These are phyloP conservation scores for Cinclus cinclus DNA, from an alignment of 2,113 vertebrate genomes.

Conservation along the genomic window DNA sequence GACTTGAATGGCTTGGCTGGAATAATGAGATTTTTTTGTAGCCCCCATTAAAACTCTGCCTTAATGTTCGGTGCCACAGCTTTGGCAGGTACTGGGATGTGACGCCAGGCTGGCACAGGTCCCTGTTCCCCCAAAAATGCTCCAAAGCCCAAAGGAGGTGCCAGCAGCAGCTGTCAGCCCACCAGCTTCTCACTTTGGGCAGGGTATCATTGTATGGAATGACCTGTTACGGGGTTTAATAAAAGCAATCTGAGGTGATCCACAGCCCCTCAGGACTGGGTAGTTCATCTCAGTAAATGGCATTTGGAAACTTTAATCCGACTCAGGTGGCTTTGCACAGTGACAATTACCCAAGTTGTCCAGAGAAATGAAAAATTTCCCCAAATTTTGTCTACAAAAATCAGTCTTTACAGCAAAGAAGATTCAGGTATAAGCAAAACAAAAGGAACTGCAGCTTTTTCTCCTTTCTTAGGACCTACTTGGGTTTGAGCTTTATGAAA, in stretches of 20 bases:
- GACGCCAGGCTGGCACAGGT: background rate
- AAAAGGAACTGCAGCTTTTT: background rate
- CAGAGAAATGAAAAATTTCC: background rate
- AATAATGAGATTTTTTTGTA: background rate
- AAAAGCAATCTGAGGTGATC: background rate
- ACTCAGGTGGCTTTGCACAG: conserved; percentile 1
- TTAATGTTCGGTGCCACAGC: background rate
- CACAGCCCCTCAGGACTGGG: background rate
- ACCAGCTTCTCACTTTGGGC: background rate
- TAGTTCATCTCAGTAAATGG: background rate
- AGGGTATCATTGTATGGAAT: background rate
- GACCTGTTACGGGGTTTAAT: background rate
- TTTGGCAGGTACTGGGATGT: background rate
- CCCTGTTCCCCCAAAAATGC: background rate
- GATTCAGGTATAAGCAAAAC: background rate
- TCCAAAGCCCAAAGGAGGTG: background rate
- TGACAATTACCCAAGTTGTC: background rate
- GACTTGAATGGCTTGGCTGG: background rate
- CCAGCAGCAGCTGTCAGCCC: background rate
- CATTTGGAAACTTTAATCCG: conserved; percentile 27
- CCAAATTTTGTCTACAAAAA: background rate
- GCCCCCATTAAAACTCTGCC: background rate
- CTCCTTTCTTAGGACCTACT: background rate
- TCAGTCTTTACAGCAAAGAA: background rate
- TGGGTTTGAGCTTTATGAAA: background rate